phyloP scores from a whole-genome alignment of 2,797 vertebrate species.

The Gadopsis marmoratus region DNA sequence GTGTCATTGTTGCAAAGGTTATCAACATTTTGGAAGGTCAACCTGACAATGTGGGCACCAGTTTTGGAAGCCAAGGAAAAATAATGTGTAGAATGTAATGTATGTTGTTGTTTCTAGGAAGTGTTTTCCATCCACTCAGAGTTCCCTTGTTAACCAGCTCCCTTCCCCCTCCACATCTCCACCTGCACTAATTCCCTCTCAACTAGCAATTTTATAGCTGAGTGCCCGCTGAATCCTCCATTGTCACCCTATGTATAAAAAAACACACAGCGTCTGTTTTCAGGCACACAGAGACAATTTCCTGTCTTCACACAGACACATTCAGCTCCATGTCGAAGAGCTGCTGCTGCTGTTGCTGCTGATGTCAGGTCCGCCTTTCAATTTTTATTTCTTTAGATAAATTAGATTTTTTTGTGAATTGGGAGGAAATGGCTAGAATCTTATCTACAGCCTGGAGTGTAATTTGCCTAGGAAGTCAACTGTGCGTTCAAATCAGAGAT shows the following conservation, averaged over 20 bases:
- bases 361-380: conserved; percentile 44
- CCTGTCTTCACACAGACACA: conserved; percentile 42
- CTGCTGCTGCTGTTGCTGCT: conserved; percentile 12
- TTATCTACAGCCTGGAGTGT: conserved; percentile 38
- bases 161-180: conserved; percentile 47
- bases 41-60: neutral
- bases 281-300: conserved; percentile 58
- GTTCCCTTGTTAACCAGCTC: conserved; percentile 16
- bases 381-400: conserved; percentile 51
- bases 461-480: conserved; percentile 55
- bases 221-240: conserved; percentile 56
- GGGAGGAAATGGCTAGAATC: conserved; percentile 52
- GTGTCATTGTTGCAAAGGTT: neutral
- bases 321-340: conserved; percentile 23
- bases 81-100: neutral
- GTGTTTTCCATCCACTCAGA: conserved; percentile 10
- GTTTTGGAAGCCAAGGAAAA: neutral
- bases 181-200: conserved; percentile 66
- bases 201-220: conserved; percentile 75
- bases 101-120: neutral
- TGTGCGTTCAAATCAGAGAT: conserved; percentile 63
- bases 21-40: neutral
- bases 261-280: conserved; percentile 34
- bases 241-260: conserved; percentile 60
- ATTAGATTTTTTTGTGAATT: conserved; percentile 60